Base-by-base conservation (phyloP, 1,140 invertebrate genomes). In the Mizuhopecten yessoensis region DNA sequence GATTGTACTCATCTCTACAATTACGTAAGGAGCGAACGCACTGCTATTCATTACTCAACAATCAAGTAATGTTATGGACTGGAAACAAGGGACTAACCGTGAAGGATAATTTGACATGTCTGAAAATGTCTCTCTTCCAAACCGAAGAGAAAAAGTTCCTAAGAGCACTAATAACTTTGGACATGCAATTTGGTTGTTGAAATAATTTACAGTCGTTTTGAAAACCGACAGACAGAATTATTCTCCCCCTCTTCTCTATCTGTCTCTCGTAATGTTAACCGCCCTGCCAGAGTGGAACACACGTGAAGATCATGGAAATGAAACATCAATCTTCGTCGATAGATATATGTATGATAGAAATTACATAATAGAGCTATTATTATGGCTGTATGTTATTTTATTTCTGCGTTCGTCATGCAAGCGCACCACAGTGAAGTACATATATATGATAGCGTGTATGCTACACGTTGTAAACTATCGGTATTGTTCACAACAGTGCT, bases 1-100 rank as follows among this genome's bases (percentile, higher is more conserved):
- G n/a, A 75, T 75, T 75, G 57, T 75, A 75, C 57, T 75, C 57
- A 5, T 75, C 57, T 75, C 57, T 75, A 75, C 57, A 75, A 75
- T 75, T 75, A 75, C 57, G n/a, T 75, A 75, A 75, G 57, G 57
- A n/a, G 57, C 57, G 57, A 75, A 75, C 57, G 57, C n/a, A 75
- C 57, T n/a, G 57, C n/a, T 75, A 75, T 75, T 75, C 57, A 29
- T 75, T 75, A 29, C 57, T 75, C 57, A 13, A 75, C 57, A 75
- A 75, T 75, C 57, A 29, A 75, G 57, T 75, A 75, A 75, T 29
- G 57, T 75, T 29, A 75, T n/a, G 57, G 57, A 75, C 1, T 75
- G 57, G 57, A 75, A 75, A 75, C n/a, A 75, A 29, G 23, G 57
- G 57, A 75, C 57, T 5, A 75, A 75, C 57, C 57, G 23, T 75